Base-by-base conservation (phyloP, 53 echinoderm and acorn worm genomes). In the Zoroaster sp. region DNA sequence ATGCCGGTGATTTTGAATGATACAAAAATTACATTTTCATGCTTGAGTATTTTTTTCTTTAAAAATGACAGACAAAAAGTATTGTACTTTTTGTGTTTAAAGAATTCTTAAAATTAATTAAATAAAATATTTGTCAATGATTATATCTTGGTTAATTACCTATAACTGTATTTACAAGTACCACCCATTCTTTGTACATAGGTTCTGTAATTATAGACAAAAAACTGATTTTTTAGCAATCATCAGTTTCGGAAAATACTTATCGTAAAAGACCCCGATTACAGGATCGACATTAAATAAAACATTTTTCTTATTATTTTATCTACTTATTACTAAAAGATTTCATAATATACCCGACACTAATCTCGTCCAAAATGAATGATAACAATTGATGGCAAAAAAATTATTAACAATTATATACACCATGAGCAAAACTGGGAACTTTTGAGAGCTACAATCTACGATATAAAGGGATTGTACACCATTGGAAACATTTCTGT, bases 401-500 rank as follows among this genome's bases (percentile, higher is more conserved):
- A 59, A 42, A 30, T 45, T 81, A 81, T 81, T 5, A 81, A 81
- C 81, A 81, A 81, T 31, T 81, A 81, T 81, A 1, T 81, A 81
- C 81, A 81, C 28, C 43, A 81, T 5, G 45, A 42, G 81, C 18
- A 39, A 55, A 23, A 40, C 25, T 73, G 39, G 55, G 55, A 55
- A 36, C 4, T 1, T 78, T 78, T 21, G 20, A 79, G 51, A 31
- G 23, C 35, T 34, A 34, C 31, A 7, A 35, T 31, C 4, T 23
- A 66, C 23, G 23, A 9, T 66, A 17, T 66, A 23, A 3, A 9
- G 8, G 66, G 25, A 9, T n/a, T 32, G 14, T 35, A 28, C 34
- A 14, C 20, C n/a, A n/a, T n/a, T n/a, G n/a, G n/a, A n/a, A n/a
- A n/a, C n/a, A n/a, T n/a, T n/a, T n/a, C n/a, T n/a, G n/a, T n/a